Percentiles rank a stretch among this genome's conserved stretches.
These are phyloP conservation scores for Hyposmocoma kahamanoa DNA, from an alignment of 1,140 invertebrate species.

Conservation along the genomic window DNA sequence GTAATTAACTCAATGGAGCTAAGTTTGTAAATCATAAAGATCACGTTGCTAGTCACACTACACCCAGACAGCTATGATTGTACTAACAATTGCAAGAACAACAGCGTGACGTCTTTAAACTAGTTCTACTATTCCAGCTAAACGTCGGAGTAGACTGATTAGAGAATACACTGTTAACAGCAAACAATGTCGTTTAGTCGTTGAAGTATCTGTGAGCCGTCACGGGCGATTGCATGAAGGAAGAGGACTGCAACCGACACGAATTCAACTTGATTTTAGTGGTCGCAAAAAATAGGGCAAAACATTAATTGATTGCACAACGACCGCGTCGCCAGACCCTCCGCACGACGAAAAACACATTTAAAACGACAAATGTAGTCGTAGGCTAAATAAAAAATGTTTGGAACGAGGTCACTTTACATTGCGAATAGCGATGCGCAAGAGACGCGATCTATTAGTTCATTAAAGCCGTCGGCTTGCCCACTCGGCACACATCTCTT, in stretches of 20 bases:
- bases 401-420: slow-evolving; percentile 20
- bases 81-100: too few species aligned
- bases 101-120: background rate
- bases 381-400: slow-evolving; percentile 22
- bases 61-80: background rate
- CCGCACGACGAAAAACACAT: slow-evolving; percentile 7
- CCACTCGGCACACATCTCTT: slow-evolving; percentile 10
- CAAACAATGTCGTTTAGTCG: too few species aligned
- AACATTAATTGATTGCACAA: slow-evolving; percentile 23
- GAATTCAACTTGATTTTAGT: slow-evolving; percentile 17
- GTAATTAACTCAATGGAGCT: slow-evolving; percentile 27
- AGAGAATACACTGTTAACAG: too few species aligned
- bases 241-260: slow-evolving; percentile 22
- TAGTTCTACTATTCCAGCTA: too few species aligned
- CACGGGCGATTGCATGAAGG: slow-evolving; percentile 14
- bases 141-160: too few species aligned
- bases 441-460: slow-evolving; percentile 20
- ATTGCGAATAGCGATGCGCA: slow-evolving; percentile 15
- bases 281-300: slow-evolving; percentile 20
- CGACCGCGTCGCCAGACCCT: slow-evolving; percentile 15
- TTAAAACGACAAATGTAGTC: slow-evolving; percentile 16
- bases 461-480: slow-evolving; percentile 15
- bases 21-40: slow-evolving; percentile 25
- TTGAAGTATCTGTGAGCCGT: slow-evolving; percentile 10
- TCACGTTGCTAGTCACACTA: slow-evolving; percentile 18